Evolutionary conservation across 37 sponge, comb jelly and placozoan species (phyloP), one percentile per base, ranked within the genome.

Genomic region (Eunapius fragilis): DNA sequence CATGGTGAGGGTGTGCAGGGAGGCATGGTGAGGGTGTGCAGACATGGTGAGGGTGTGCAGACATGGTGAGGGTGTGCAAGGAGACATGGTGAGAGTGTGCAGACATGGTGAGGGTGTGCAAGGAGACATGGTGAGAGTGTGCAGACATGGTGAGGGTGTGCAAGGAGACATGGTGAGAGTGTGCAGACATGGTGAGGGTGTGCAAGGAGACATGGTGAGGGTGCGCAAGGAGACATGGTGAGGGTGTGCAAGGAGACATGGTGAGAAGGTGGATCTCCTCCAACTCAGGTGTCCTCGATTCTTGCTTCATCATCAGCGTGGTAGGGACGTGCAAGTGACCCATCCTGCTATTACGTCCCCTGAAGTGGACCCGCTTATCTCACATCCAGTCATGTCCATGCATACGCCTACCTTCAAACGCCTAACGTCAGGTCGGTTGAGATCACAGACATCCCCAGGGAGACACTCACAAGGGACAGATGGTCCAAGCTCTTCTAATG

Each of bases 81-180:
- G 27, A 58, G 69, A 75, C 27, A 72, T 83, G 84, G 84, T 74
- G 75, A 74, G 84, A 37, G 75, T 58, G 58, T 58, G 17, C 14
- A 19, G 14, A 17, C 7, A 58, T 58, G 58, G 6, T 9, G 41
- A 6, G 6, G 41, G 41, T 58, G 58, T 58, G 58, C 14, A n/a
- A n/a, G n/a, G n/a, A n/a, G n/a, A n/a, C n/a, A n/a, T n/a, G n/a
- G 48, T 84, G 79, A 24, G 72, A 78, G 79, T 69, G 86, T 86
- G 86, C 38, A 45, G 69, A 72, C 38, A 79, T 86, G 86, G 86
- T 68, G 79, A 71, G 79, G 68, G 86, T 86, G 79, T 78, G 86
- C 33, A 67, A 74, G 84, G 49, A 48, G n/a, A n/a, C n/a, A n/a
- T n/a, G n/a, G n/a, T n/a, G n/a, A n/a, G n/a, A n/a, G n/a, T n/a